Conservation (phyloP, 92 coral and sea anemone genomes). For the Galaxea fascicularis region DNA sequence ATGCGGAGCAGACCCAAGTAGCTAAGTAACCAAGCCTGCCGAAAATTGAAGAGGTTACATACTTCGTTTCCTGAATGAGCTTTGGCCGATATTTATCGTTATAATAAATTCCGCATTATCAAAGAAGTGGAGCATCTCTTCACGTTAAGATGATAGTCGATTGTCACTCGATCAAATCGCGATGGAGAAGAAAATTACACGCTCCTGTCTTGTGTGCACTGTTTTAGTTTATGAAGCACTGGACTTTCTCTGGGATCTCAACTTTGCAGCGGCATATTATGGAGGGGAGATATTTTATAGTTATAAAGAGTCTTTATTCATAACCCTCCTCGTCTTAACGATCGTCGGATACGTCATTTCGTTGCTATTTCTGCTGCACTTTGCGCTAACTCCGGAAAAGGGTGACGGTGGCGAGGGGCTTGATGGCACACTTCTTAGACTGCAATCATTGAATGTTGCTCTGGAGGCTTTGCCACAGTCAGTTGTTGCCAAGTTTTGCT, state of each 20-base stretch:
- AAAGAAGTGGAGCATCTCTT: neutral
- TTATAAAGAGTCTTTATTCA: neutral
- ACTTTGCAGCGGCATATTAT: neutral
- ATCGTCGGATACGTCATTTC: neutral
- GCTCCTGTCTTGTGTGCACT: neutral
- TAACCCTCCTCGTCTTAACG: neutral
- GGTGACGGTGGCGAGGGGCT: neutral
- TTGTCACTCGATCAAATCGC: neutral
- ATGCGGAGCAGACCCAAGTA: too few relatives aligned
- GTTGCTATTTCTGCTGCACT: neutral
- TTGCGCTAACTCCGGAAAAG: neutral
- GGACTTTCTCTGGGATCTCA: neutral
- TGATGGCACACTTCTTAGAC: neutral
- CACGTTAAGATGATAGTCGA: neutral
- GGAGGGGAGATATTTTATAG: neutral
- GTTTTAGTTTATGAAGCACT: neutral
- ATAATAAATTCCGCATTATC: neutral
- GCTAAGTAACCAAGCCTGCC: too few relatives aligned
- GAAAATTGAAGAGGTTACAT: too few relatives aligned
- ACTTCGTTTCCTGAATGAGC: too few relatives aligned
- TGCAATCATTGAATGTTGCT: neutral
- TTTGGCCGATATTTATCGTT: too few relatives aligned
- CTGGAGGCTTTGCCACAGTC: conserved; percentile 7
- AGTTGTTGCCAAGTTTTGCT: conserved; percentile 1
- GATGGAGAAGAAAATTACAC: neutral